Conservation (phyloP, 2,797 vertebrate genomes). For the Dryobates pubescens region DNA sequence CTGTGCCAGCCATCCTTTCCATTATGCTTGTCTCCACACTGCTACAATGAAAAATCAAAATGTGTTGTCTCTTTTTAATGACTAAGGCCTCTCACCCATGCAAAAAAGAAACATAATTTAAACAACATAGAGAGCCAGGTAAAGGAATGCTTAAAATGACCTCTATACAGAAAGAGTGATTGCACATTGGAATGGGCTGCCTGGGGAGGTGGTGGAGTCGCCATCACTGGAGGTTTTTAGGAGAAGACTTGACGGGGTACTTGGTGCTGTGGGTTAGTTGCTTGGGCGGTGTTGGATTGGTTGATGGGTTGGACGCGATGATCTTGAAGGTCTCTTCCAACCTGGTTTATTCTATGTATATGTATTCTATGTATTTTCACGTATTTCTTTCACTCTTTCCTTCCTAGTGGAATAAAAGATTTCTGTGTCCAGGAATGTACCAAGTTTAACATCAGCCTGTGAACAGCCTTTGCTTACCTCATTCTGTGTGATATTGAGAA, state of each 20-base stretch:
- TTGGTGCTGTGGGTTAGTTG: no score
- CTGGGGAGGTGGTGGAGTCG: no score
- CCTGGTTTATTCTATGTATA: no score
- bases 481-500: neutral
- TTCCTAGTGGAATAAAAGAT: neutral
- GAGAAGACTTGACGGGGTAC: no score
- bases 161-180: no score
- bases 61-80: neutral
- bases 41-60: neutral
- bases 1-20: neutral
- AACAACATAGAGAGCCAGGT: neutral
- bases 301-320: no score
- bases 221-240: no score
- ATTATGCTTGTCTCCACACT: neutral
- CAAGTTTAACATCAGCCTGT: no score
- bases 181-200: no score
- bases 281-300: no score
- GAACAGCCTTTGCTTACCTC: neutral
- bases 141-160: neutral
- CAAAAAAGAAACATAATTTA: neutral
- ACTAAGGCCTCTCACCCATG: neutral
- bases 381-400: neutral
- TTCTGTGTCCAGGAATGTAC: neutral
- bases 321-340: no score
- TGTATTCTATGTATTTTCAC: no score